Base-by-base conservation (phyloP, 2,888 invertebrate species). In the Diarsia rubi region DNA sequence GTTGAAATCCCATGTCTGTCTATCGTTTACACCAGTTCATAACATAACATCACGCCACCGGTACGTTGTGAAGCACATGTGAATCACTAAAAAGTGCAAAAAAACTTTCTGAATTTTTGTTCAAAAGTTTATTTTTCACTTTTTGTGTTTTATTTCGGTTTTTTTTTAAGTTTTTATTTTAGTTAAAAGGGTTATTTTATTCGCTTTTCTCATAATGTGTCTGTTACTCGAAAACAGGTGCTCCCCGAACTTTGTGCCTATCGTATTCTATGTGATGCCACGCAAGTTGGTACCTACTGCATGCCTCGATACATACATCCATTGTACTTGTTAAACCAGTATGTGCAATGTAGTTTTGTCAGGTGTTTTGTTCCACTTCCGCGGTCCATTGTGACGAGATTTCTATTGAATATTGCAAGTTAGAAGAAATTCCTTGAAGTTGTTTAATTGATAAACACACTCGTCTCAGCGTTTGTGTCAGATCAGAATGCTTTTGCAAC, bases 391-490 rank as follows among this genome's bases (percentile, higher is more conserved):
- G 74, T 81, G 82, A 78, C 65, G 19, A 81, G 69, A 84, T 73
- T 81, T 75, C 60, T 69, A 84, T 83, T 82, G 78, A 85, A 75
- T 78, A 79, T 62, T 73, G 75, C 67, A 72, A 74, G 64, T 79
- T 69, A 64, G 52, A 78, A 81, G 68, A 82, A 83, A 66, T 78
- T 73, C 82, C 65, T 72, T 62, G 42, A 73, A 72, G 37, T 69
- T 52, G 62, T 57, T 69, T 66, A n/a, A 76, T 83, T 82, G 75
- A 85, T 83, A 83, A 85, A 83, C 82, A 85, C 52, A 14, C 37
- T 68, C 74, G 68, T 70, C 62, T 73, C 37, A 19, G 44, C 73
- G 82, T 81, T 78, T 81, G 69, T 84, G 49, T 73, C 54, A 63
- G 62, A 71, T 74, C 4, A 60, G 57, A 62, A 57, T 31, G 54